These are phyloP conservation scores for Apogon hyalosoma DNA, from an alignment of 2,797 vertebrate genomes.

Conservation along the genomic window DNA sequence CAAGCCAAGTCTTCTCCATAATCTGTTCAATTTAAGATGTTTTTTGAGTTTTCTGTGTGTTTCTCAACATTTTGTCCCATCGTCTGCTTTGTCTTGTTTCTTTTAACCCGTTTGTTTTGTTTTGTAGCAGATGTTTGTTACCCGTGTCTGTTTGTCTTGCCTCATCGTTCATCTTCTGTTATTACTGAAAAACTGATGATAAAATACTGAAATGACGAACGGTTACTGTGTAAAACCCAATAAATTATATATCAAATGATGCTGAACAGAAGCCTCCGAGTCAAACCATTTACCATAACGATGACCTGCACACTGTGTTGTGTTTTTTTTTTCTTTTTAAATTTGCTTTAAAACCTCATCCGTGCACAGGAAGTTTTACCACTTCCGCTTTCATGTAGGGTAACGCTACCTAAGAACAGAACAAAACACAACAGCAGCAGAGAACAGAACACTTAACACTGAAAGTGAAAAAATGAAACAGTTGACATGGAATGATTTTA, in stretches of 20 bases:
- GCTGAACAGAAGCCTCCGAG: conserved; percentile 23
- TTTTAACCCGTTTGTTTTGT: conserved; percentile 19
- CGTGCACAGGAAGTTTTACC: conserved; percentile 77
- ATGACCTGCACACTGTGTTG: conserved; percentile 13
- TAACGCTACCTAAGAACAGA: not conserved
- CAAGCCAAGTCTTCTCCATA: conserved; percentile 50
- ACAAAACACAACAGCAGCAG: not conserved
- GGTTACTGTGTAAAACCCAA: conserved; percentile 49
- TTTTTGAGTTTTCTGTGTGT: conserved; percentile 42
- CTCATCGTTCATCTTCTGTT: conserved; percentile 27
- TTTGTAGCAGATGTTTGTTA: conserved; percentile 28
- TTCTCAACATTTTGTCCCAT: conserved; percentile 39
- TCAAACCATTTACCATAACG: not conserved
- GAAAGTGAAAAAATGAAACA: conserved; percentile 14
- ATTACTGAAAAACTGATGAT: conserved; percentile 20
- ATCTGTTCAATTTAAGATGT: conserved; percentile 54
- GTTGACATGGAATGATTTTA: conserved; percentile 58
- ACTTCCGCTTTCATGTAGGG: conserved; percentile 64
- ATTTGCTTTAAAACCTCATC: conserved; percentile 40
- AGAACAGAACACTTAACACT: conserved; percentile 5
- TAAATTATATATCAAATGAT: conserved; percentile 45
- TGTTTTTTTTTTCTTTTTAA: not conserved
- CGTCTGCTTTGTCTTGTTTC: conserved; percentile 33
- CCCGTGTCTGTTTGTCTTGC: conserved; percentile 36
- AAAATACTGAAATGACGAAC: conserved; percentile 26